Conservation (phyloP, 2,797 vertebrate species). For the Lateolabrax maculatus region DNA sequence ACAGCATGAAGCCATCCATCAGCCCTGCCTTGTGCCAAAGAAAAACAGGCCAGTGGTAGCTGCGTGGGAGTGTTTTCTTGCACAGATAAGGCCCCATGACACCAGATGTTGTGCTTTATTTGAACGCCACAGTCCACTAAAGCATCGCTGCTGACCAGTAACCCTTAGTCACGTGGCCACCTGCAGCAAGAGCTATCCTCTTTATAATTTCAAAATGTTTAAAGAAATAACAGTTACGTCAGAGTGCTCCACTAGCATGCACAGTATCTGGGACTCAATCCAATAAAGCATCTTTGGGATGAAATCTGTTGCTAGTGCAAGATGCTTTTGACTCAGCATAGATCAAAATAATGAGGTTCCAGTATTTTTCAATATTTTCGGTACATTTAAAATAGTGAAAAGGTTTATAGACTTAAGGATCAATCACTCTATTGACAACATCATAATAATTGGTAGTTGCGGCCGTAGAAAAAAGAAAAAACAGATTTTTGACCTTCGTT, state of each 20-base stretch:
- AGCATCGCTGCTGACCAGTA: slow-evolving; percentile 31
- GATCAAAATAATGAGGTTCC: neutral
- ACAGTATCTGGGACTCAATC: neutral
- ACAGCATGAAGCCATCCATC: slow-evolving; percentile 31
- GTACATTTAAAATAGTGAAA: neutral
- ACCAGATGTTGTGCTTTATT: slow-evolving; percentile 51
- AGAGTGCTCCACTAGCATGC: neutral
- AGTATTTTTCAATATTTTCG: no score
- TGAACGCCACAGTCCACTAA: slow-evolving; percentile 21
- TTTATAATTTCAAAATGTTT: slow-evolving; percentile 16
- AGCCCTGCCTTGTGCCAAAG: slow-evolving; percentile 28
- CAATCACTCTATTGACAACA: neutral
- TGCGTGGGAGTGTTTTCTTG: slow-evolving; percentile 57
- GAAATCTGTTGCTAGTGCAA: neutral
- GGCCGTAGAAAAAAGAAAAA: no score
- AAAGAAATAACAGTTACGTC: slow-evolving; percentile 7
- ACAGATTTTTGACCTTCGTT: neutral
- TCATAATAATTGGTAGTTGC: neutral
- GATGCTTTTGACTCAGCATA: neutral
- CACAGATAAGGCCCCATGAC: slow-evolving; percentile 62
- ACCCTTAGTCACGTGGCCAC: slow-evolving; percentile 7
- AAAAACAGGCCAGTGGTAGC: slow-evolving; percentile 6
- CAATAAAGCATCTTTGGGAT: neutral
- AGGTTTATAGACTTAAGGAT: neutral
- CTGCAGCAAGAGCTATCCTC: slow-evolving; percentile 14